Conservation (phyloP, 2,113 vertebrate species). For the Oplegnathus fasciatus region DNA sequence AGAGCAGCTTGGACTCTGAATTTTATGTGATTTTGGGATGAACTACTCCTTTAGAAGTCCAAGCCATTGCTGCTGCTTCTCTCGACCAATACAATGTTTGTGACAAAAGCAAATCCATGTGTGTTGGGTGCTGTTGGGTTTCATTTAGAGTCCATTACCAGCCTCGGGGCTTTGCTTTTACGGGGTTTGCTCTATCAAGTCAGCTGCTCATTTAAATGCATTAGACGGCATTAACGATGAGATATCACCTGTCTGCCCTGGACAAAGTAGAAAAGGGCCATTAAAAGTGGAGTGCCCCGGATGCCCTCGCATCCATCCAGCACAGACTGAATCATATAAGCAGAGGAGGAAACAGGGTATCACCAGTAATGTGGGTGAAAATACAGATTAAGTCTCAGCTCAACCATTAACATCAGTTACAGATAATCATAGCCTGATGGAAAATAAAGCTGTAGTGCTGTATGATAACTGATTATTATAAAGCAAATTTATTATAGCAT, state of each 20-base stretch:
- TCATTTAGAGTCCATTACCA: constrained; percentile 61
- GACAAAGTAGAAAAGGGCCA: constrained; percentile 59
- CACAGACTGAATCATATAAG: constrained; percentile 33
- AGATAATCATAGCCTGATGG: constrained; percentile 12
- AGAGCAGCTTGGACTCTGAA: background rate
- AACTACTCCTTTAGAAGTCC: background rate
- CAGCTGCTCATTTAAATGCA: constrained; percentile 70
- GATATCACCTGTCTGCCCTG: constrained; percentile 63
- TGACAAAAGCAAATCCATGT: constrained; percentile 34
- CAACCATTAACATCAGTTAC: constrained; percentile 15
- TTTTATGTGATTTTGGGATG: background rate
- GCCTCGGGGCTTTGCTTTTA: constrained; percentile 43
- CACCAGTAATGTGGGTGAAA: constrained; percentile 7
- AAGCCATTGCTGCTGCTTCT: constrained; percentile 5
- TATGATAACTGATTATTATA: background rate
- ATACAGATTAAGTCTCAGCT: background rate
- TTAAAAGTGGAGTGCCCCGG: constrained; percentile 49
- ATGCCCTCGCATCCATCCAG: constrained; percentile 49
- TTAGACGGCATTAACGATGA: constrained; percentile 69
- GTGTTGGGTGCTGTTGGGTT: constrained; percentile 29
- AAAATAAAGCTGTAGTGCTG: constrained; percentile 2
- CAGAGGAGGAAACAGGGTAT: background rate
- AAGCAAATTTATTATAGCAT: background rate
- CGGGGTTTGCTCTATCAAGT: constrained; percentile 46
- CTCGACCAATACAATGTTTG: constrained; percentile 3